A percentile compares a stretch with the other conserved stretches of the same genome.
Conservation (phyloP, 2,888 invertebrate genomes). For the Pollenia amentaria region DNA sequence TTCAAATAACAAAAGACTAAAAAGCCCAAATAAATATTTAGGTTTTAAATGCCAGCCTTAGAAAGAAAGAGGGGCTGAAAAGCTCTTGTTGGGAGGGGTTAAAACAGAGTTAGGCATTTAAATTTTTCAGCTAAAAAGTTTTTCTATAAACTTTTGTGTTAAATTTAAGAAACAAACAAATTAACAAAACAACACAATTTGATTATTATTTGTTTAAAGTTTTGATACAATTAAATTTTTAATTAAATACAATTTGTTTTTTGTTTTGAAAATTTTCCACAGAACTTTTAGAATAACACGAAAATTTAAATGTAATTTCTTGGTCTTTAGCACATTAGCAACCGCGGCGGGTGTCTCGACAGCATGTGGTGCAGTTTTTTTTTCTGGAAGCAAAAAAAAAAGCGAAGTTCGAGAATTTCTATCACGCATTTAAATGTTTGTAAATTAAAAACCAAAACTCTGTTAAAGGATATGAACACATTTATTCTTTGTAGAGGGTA, state of each 20-base stretch:
- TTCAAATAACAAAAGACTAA: conserved; percentile 34
- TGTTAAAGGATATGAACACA: neutral
- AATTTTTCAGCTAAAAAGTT: conserved; percentile 15
- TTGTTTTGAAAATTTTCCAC: neutral
- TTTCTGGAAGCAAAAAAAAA: neutral
- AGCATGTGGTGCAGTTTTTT: conserved; percentile 52
- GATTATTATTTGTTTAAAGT: conserved; percentile 15
- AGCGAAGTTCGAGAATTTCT: neutral
- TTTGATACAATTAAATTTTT: conserved; percentile 41
- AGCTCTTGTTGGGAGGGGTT: too few relatives aligned
- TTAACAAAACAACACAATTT: neutral
- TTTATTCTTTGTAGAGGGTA: neutral
- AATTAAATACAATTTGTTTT: conserved; percentile 47
- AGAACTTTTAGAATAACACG: neutral
- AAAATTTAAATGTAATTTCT: conserved; percentile 30
- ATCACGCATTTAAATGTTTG: conserved; percentile 30
- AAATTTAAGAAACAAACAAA: neutral
- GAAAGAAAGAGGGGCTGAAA: neutral
- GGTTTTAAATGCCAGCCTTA: conserved; percentile 1
- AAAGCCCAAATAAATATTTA: conserved; percentile 20
- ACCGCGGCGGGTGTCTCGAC: conserved; percentile 45
- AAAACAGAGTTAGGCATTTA: neutral
- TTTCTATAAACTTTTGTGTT: neutral
- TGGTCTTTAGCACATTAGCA: conserved; percentile 65
- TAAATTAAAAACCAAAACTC: neutral